phyloP scores from a whole-genome alignment of 2,797 vertebrate species.

The Aselliscus stoliczkanus region DNA sequence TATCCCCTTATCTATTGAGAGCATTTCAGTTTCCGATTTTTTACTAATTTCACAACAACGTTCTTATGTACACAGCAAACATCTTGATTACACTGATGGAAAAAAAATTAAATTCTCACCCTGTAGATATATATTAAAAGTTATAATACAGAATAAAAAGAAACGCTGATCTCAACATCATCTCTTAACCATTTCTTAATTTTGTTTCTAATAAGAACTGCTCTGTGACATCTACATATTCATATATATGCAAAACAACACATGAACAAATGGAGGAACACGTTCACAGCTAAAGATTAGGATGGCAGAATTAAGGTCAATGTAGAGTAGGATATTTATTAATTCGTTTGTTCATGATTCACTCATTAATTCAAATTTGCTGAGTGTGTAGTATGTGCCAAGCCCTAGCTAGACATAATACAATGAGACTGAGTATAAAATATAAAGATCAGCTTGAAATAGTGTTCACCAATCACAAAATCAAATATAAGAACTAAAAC shows the following conservation, averaged over 20 bases:
- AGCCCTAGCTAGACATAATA: not conserved
- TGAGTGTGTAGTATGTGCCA: not conserved
- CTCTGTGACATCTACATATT: not conserved
- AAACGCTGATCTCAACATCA: not conserved
- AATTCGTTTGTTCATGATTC: not conserved
- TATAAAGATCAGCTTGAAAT: not conserved
- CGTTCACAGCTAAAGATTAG: not conserved
- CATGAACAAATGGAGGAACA: not conserved
- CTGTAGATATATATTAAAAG: constrained; percentile 10
- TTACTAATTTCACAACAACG: not conserved
- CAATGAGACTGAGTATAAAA: constrained; percentile 21
- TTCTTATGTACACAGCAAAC: not conserved
- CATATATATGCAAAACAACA: not conserved
- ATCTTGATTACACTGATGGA: not conserved
- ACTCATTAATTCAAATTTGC: not conserved
- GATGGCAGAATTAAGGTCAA: not conserved
- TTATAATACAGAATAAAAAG: constrained; percentile 1
- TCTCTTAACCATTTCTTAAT: not conserved
- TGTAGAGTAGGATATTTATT: not conserved
- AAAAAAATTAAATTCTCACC: not conserved
- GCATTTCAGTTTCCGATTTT: constrained; percentile 30
- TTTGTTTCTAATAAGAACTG: constrained; percentile 9
- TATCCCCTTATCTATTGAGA: not conserved
- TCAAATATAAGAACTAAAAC: not conserved
- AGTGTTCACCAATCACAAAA: not conserved